These are phyloP conservation scores for Megalopta genalis DNA, from an alignment of 1,140 invertebrate species.

Conservation along the genomic window DNA sequence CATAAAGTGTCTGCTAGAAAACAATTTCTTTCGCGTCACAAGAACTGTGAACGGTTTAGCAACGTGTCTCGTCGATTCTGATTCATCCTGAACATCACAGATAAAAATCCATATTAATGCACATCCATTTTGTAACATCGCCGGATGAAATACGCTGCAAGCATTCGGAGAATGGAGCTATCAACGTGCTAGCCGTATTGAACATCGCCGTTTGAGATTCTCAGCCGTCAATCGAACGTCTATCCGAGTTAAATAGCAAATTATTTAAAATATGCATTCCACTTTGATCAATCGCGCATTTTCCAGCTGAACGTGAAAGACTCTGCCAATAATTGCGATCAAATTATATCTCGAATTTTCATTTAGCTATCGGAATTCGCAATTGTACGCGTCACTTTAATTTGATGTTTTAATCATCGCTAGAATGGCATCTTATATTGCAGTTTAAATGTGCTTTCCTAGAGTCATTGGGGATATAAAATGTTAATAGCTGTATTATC, in stretches of 20 bases:
- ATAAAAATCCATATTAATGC: background rate
- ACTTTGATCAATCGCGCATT: background rate
- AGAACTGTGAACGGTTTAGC: too few relatives aligned
- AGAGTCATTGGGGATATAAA: too few relatives aligned
- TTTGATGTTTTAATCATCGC: too few relatives aligned
- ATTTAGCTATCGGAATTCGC: background rate
- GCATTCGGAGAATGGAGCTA: background rate
- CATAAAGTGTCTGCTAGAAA: too few relatives aligned
- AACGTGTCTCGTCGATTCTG: background rate
- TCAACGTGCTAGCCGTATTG: background rate
- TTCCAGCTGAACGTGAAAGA: background rate
- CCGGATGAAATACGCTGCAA: background rate
- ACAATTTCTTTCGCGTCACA: too few relatives aligned
- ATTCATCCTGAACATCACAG: background rate
- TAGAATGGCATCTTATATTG: too few relatives aligned
- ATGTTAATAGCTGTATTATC: too few relatives aligned
- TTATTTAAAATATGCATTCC: background rate
- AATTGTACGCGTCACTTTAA: too few relatives aligned
- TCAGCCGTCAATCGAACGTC: background rate
- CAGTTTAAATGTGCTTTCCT: too few relatives aligned
- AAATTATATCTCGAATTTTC: background rate
- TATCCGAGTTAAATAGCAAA: background rate
- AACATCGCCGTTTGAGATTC: background rate
- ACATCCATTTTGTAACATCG: background rate
- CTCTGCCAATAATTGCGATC: background rate